These are phyloP conservation scores for Brotula barbata DNA, from an alignment of 2,797 vertebrate genomes.

Conservation along the genomic window DNA sequence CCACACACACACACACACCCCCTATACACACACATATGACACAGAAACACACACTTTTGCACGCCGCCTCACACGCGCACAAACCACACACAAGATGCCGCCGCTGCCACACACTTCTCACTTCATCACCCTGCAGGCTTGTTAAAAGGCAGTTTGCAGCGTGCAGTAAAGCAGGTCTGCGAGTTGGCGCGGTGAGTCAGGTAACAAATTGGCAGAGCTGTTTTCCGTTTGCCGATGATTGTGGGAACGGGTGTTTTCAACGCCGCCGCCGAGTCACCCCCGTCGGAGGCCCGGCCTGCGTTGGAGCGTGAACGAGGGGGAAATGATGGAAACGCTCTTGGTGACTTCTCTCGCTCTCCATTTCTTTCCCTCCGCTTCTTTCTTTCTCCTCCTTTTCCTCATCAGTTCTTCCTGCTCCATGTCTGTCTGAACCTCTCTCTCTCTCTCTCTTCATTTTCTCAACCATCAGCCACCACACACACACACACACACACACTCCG, in stretches of 20 bases:
- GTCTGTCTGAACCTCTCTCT: too few species aligned
- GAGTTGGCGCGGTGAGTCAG: constrained; percentile 56
- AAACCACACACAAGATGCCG: constrained; percentile 3
- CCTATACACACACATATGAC: constrained; percentile 3
- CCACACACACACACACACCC: constrained; percentile 17
- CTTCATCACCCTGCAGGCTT: constrained; percentile 69
- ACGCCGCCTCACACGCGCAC: neutral
- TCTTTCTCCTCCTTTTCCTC: constrained; percentile 8
- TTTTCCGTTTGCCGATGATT: constrained; percentile 54
- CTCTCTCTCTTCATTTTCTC: constrained; percentile 10
- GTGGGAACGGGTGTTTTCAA: constrained; percentile 53
- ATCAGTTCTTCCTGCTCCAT: constrained; percentile 5
- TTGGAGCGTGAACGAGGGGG: constrained; percentile 48
- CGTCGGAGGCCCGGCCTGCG: constrained; percentile 29
- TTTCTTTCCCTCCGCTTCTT: constrained; percentile 2
- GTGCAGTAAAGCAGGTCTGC: constrained; percentile 49
- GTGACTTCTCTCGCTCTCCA: constrained; percentile 17
- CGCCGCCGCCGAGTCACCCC: constrained; percentile 30
- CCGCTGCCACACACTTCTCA: constrained; percentile 58
- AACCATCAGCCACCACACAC: constrained; percentile 43
- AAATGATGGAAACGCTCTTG: constrained; percentile 50
- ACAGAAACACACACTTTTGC: neutral
- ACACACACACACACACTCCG: constrained; percentile 29
- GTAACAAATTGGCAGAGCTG: constrained; percentile 68
- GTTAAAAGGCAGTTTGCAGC: constrained; percentile 69